These are phyloP conservation scores for Sycophila texana DNA, from an alignment of 2,888 invertebrate species.

Conservation along the genomic window DNA sequence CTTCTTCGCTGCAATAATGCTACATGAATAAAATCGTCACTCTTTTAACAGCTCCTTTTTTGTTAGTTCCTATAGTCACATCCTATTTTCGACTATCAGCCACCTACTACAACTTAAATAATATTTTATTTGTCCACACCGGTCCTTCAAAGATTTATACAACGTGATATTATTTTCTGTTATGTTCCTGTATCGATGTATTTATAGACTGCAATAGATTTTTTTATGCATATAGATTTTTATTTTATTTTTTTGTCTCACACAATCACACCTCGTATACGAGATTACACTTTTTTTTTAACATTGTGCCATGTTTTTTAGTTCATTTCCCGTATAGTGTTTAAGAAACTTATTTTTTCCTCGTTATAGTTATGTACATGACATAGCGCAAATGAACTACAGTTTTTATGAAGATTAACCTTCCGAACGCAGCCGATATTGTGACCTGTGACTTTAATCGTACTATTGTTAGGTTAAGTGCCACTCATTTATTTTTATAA, in stretches of 20 bases:
- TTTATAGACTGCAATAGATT: conserved; percentile 55
- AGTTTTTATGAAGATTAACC: conserved; percentile 55
- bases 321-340: conserved; percentile 41
- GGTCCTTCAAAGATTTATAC: conserved; percentile 25
- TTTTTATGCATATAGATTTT: conserved; percentile 46
- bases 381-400: conserved; percentile 43
- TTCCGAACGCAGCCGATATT: conserved; percentile 47
- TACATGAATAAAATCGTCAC: no score
- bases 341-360: conserved; percentile 40
- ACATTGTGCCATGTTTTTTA: conserved; percentile 53
- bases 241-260: conserved; percentile 35
- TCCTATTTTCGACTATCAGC: conserved; percentile 1
- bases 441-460: conserved; percentile 55
- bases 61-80: conserved; percentile 39
- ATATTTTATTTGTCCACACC: conserved; percentile 41
- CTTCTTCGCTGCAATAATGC: no score
- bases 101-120: conserved; percentile 6
- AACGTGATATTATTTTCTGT: conserved; percentile 49
- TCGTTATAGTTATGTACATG: conserved; percentile 42
- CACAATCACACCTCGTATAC: conserved; percentile 22
- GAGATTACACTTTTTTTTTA: conserved; percentile 41
- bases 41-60: background rate
- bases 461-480: conserved; percentile 54
- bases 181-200: conserved; percentile 52
- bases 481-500: conserved; percentile 53